Evolutionary conservation across 1,140 invertebrate genomes (phyloP), one percentile per base, ranked within the genome.

Genomic region (Drosophila busckii): DNA sequence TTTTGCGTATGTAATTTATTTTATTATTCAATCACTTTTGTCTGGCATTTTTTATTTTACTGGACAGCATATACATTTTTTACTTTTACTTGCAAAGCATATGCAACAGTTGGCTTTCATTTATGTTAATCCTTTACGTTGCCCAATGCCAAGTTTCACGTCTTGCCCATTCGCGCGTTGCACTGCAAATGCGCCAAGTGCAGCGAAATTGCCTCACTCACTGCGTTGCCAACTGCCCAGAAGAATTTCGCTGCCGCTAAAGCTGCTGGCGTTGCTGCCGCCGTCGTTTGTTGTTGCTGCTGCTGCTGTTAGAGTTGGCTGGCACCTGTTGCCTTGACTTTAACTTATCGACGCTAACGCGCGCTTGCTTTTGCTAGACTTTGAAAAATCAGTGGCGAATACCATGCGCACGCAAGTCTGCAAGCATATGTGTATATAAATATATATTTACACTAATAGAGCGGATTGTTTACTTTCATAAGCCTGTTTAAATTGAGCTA

Each of bases 261-360:
- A 8, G 31, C 15, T 28, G 29, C 31, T 16, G 19, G 4, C 7
- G 29, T 16, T 10, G 16, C 22, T 41, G 38, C 5, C n/a, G 22
- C 41, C 23, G 34, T 1, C 9, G 37, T n/a, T n/a, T n/a, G n/a
- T 12, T 15, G 19, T 13, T 19, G 31, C 20, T 13, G 26, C 17
- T 6, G 7, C n/a, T 7, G 25, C 12, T 4, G 4, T 6, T 16
- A 13, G 19, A 9, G 42, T 15, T 31, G 29, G 63, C 23, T 12
- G 44, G 46, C 58, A 66, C 37, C 23, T 50, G 49, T 69, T 76
- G 59, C 73, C 73, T 73, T 80, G 73, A 73, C 68, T 80, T 80
- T 80, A 46, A 34, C 20, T 53, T 48, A 31, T 25, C 42, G 26
- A 32, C 37, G 45, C 23, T 44, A 42, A 37, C 52, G 25, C 37